Base-by-base conservation (phyloP, 1,140 invertebrate genomes). In the Nilaparvata lugens region DNA sequence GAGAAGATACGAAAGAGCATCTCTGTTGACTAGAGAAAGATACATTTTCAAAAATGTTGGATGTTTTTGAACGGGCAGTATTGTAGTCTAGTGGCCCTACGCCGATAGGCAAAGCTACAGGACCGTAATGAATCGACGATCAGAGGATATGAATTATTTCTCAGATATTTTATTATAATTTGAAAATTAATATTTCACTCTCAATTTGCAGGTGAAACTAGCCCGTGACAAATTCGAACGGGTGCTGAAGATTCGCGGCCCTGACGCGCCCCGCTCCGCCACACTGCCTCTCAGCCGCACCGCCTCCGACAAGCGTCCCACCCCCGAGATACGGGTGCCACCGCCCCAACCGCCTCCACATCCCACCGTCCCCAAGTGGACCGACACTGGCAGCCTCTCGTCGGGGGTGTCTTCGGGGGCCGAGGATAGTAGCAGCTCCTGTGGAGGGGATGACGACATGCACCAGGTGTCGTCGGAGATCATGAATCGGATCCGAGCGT, bases 401-500 rank as follows among this genome's bases (percentile, higher is more conserved):
- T 79, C 77, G 0, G 78, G 78, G 76, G 78, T 0, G 76, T 79
- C 0, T 78, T 76, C 13, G 78, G 78, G 57, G 76, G 79, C 58
- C 42, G 65, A 67, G 14, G 73, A 75, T 18, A 74, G 75, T 53
- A 71, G 75, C 38, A 69, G 57, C 1, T 60, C 64, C 11, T 74
- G 55, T 19, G 70, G 75, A 4, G 67, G 73, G 1, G 67, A 66
- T 1, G 66, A 65, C 6, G 65, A 62, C 19, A 57, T 65, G 2
- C 63, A 68, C 52, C 68, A 67, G 6, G 63, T 70, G 65, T 74
- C 73, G 1, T 65, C 69, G 61, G 89, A 92, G 68, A 85, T 92
- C n/a, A 71, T 93, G 40, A 82, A 86, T 63, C 91, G 90, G 75
- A 91, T 93, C 64, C 78, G 89, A 48, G 89, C 90, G 68, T 88